Conservation (phyloP, 2,797 vertebrate species). For the Cottoperca gobio region DNA sequence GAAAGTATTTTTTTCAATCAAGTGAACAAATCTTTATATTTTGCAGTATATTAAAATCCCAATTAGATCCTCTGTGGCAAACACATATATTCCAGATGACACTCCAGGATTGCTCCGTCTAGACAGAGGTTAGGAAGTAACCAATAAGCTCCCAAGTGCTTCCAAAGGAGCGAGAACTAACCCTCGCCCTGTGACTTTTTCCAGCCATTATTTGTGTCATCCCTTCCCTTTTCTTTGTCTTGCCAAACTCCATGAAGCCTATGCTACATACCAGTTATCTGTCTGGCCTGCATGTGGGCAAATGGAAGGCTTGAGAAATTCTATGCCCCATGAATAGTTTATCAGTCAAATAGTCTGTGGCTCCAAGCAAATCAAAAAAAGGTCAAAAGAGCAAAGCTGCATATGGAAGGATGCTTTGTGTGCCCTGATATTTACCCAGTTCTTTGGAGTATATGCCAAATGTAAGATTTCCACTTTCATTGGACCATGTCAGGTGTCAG, state of each 20-base stretch:
- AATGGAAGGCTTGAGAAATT: slow-evolving; percentile 25
- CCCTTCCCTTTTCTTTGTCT: slow-evolving; percentile 11
- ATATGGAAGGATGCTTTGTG: neutral
- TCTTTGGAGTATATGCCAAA: neutral
- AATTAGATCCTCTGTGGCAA: slow-evolving; percentile 44
- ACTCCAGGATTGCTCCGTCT: slow-evolving; percentile 67
- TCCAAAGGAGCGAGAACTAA: slow-evolving; percentile 28
- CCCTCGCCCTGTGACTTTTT: slow-evolving; percentile 41
- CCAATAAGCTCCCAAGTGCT: slow-evolving; percentile 50
- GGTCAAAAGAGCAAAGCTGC: slow-evolving; percentile 24
- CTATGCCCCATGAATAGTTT: slow-evolving; percentile 49
- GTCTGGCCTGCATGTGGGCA: slow-evolving; percentile 25
- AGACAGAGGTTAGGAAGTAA: slow-evolving; percentile 76
- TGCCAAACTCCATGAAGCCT: slow-evolving; percentile 37
- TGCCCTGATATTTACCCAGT: neutral
- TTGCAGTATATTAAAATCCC: slow-evolving; percentile 43
- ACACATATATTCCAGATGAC: slow-evolving; percentile 73
- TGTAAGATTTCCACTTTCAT: neutral
- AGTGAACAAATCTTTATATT: slow-evolving; percentile 49
- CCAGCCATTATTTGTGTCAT: slow-evolving; percentile 46
- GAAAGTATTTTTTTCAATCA: slow-evolving; percentile 38
- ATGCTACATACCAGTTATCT: slow-evolving; percentile 10
- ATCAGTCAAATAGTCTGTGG: slow-evolving; percentile 21
- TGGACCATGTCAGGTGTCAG: neutral
- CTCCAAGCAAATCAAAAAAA: slow-evolving; percentile 38